Conservation (phyloP, 2,888 invertebrate genomes). For the Salpingus planirostris region DNA sequence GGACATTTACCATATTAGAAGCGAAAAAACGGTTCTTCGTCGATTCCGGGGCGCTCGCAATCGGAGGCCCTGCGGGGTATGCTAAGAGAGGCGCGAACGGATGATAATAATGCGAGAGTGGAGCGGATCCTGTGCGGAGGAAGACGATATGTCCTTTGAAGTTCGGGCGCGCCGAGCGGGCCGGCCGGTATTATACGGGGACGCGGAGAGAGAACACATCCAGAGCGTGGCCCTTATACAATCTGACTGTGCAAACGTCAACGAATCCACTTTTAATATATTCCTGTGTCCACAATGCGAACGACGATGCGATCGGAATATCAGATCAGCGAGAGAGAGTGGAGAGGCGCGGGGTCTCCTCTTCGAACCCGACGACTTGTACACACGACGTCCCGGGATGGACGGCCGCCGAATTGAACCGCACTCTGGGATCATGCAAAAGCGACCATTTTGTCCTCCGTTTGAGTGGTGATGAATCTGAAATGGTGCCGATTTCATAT, state of each 20-base stretch:
- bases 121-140: constrained; percentile 18
- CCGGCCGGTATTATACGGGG: constrained; percentile 13
- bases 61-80: no score
- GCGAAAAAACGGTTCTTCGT: no score
- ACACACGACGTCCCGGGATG: constrained; percentile 11
- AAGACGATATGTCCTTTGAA: constrained; percentile 32
- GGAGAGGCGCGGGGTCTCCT: not conserved
- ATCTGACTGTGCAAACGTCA: constrained; percentile 40
- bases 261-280: constrained; percentile 43
- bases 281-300: constrained; percentile 42
- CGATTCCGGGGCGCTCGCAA: no score
- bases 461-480: no score
- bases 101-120: not conserved
- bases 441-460: no score
- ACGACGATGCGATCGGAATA: constrained; percentile 41
- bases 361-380: constrained; percentile 12
- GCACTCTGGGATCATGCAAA: no score
- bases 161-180: constrained; percentile 32
- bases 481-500: no score
- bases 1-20: no score
- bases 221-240: constrained; percentile 18
- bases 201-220: constrained; percentile 10
- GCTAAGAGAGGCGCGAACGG: no score
- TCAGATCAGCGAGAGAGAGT: constrained; percentile 29
- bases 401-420: no score